Evolutionary conservation across 37 sponge, comb jelly and placozoan genomes (phyloP).

Genomic region (Oscarella lobularis): DNA sequence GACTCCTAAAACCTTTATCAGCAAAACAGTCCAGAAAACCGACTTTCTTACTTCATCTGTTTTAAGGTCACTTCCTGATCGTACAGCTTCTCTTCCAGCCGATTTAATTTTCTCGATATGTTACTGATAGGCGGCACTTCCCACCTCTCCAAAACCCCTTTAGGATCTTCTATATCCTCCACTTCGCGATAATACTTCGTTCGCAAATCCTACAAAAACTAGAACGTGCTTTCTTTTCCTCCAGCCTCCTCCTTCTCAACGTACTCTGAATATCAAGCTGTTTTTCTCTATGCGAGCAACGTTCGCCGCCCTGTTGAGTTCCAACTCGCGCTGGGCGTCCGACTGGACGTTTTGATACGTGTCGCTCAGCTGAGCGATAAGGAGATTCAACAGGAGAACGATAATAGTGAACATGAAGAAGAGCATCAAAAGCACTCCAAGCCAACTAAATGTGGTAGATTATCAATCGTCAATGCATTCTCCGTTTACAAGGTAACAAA

Average conservation of each 20-base stretch:
- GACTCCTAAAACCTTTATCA: too few species aligned
- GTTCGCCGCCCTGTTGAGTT: slow-evolving; percentile 46
- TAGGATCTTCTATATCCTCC: background rate
- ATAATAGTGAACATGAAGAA: slow-evolving; percentile 45
- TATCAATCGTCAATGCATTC: background rate
- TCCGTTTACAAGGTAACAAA: background rate
- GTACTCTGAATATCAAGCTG: slow-evolving; percentile 26
- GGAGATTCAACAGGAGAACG: slow-evolving; percentile 54
- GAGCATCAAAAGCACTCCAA: slow-evolving; percentile 36
- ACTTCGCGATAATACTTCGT: background rate
- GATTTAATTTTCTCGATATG: slow-evolving; percentile 20
- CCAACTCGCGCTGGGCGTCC: slow-evolving; percentile 59
- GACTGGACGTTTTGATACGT: slow-evolving; percentile 52
- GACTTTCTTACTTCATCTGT: background rate
- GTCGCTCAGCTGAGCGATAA: slow-evolving; percentile 65
- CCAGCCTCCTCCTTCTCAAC: too few species aligned
- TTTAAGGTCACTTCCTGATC: background rate
- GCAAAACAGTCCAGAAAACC: too few species aligned
- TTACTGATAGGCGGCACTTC: slow-evolving; percentile 52
- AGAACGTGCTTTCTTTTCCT: too few species aligned
- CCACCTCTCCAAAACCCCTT: slow-evolving; percentile 44
- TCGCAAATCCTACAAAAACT: background rate
- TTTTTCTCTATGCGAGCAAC: slow-evolving; percentile 57
- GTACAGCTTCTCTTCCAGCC: background rate
- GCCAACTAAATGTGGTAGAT: slow-evolving; percentile 29